phyloP scores from a whole-genome alignment of 2,113 vertebrate species.

The rabbit (Oryctolagus cuniculus) region DNA sequence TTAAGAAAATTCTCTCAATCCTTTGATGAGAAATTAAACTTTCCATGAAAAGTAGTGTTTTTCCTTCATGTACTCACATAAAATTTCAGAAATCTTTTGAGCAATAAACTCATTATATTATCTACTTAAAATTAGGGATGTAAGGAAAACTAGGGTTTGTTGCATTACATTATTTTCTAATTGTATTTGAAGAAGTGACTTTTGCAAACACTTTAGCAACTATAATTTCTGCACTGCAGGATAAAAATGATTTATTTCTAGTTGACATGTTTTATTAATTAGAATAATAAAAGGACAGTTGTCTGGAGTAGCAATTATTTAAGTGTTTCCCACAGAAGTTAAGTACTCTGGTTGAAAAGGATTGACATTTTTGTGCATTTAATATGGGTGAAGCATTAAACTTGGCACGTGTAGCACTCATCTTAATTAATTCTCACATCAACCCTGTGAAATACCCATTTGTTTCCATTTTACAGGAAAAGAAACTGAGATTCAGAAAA shows the following conservation, averaged over 20 bases:
- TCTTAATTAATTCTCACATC: constrained; percentile 42
- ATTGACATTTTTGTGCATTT: background rate
- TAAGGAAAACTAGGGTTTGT: background rate
- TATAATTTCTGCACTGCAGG: background rate
- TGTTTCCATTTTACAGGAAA: background rate
- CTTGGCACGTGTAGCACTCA: background rate
- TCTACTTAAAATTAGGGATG: background rate
- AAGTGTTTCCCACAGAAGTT: background rate
- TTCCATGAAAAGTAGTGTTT: background rate
- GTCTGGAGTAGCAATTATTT: constrained; percentile 16
- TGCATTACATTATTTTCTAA: background rate
- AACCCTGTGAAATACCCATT: background rate
- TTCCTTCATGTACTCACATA: background rate
- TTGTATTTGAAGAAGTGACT: constrained; percentile 46
- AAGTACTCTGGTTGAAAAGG: background rate
- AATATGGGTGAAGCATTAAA: background rate
- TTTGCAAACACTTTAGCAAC: constrained; percentile 36
- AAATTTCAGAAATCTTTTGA: background rate
- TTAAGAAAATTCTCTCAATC: background rate
- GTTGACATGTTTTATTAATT: constrained; percentile 55
- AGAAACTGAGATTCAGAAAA: constrained; percentile 3
- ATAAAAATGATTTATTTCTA: constrained; percentile 46
- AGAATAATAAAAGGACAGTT: constrained; percentile 14
- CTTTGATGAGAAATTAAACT: constrained; percentile 31
- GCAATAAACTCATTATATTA: constrained; percentile 4